Conservation (phyloP, 2,797 vertebrate species). For the Cottoperca gobio region DNA sequence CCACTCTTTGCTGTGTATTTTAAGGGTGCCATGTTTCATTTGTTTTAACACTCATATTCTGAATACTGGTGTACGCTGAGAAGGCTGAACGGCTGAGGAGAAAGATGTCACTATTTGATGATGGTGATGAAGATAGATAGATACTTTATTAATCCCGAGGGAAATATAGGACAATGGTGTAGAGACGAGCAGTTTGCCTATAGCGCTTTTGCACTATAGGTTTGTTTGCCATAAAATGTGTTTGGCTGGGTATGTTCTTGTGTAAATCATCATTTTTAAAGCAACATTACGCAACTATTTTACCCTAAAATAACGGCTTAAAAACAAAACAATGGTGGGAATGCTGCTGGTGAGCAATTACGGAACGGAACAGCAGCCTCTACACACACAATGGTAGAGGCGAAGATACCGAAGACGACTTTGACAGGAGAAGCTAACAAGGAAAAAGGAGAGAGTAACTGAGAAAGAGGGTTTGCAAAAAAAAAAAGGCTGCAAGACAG, state of each 20-base stretch:
- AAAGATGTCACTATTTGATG: slow-evolving; percentile 25
- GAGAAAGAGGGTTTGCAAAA: too few species aligned
- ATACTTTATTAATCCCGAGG: too few species aligned
- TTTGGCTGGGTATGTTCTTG: slow-evolving; percentile 23
- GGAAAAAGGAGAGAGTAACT: too few species aligned
- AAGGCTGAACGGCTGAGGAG: slow-evolving; percentile 1
- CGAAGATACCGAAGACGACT: too few species aligned
- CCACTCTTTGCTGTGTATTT: slow-evolving; percentile 63
- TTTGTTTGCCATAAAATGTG: neutral
- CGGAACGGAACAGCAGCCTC: too few species aligned
- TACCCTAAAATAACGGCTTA: too few species aligned
- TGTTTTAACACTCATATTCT: slow-evolving; percentile 59
- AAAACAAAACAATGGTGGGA: too few species aligned
- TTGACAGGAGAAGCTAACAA: too few species aligned
- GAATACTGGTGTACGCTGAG: neutral
- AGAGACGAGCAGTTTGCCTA: neutral
- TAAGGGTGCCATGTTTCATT: slow-evolving; percentile 68
- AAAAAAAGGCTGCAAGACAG: too few species aligned
- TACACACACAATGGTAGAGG: too few species aligned
- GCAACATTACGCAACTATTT: too few species aligned
- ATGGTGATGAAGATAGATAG: slow-evolving; percentile 20
- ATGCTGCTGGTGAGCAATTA: too few species aligned
- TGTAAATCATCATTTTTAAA: slow-evolving; percentile 10
- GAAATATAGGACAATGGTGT: neutral
- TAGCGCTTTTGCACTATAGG: neutral